Conservation (phyloP, 2,113 vertebrate genomes). For the Ceyx cyanopectus region DNA sequence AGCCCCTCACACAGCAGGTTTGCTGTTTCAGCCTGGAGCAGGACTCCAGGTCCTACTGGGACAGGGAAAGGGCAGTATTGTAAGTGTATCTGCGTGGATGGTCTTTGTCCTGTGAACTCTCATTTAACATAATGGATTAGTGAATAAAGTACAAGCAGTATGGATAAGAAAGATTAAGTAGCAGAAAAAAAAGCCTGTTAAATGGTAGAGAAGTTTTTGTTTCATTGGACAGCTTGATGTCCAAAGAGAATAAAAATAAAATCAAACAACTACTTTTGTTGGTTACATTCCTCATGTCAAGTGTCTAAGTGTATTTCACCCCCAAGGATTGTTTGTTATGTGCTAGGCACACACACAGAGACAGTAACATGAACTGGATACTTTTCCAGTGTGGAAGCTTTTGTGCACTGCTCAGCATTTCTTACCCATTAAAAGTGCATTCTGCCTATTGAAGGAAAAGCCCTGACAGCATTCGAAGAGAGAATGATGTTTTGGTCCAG, state of each 20-base stretch:
- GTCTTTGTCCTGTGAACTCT: background rate
- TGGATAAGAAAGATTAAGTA: accelerated
- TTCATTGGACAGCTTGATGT: background rate
- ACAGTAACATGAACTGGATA: background rate
- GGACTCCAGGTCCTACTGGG: background rate
- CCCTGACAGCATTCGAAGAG: background rate
- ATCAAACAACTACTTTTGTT: background rate
- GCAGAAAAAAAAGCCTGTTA: accelerated
- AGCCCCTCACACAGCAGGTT: background rate
- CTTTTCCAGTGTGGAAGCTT: background rate
- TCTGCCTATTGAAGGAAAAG: background rate
- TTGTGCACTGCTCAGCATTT: background rate
- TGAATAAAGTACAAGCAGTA: background rate
- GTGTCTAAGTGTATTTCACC: background rate
- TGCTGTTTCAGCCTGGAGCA: background rate
- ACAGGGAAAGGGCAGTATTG: accelerated
- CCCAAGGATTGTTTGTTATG: background rate
- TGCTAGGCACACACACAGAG: background rate
- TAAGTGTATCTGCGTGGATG: accelerated
- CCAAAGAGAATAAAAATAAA: background rate
- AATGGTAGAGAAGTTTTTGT: background rate
- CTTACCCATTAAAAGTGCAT: background rate
- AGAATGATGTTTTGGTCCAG: background rate
- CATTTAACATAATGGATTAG: accelerated
- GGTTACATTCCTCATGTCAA: background rate